Conservation (phyloP, 2,797 vertebrate species). For the Manis javanica region DNA sequence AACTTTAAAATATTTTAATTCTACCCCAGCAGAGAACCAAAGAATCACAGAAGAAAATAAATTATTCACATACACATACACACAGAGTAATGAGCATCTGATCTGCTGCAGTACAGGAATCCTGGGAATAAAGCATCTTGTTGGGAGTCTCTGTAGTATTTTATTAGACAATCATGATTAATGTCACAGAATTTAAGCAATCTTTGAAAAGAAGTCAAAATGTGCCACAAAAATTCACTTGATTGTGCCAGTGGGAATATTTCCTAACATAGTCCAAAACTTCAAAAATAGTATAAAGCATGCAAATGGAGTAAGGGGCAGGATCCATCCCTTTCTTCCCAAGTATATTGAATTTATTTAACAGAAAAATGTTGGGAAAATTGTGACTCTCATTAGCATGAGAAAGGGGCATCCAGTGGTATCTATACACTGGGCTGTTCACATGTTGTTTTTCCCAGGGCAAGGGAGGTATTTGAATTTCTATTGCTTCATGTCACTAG, state of each 20-base stretch:
- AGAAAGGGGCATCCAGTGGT: conserved; percentile 73
- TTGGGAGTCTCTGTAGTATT: conserved; percentile 84
- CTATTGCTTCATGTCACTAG: conserved; percentile 76
- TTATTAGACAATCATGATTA: conserved; percentile 86
- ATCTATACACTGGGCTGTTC: conserved; percentile 69
- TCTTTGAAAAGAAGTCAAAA: conserved; percentile 88
- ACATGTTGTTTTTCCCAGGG: conserved; percentile 69
- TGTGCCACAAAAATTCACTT: conserved; percentile 87
- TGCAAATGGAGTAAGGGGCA: conserved; percentile 78
- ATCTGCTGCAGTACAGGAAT: conserved; percentile 81
- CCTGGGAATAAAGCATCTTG: conserved; percentile 86
- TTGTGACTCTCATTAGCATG: conserved; percentile 83
- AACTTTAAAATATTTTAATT: conserved; percentile 58
- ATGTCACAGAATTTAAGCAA: conserved; percentile 86
- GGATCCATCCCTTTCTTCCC: conserved; percentile 80
- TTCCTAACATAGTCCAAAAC: conserved; percentile 87
- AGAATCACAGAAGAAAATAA: conserved; percentile 36
- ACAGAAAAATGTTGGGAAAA: conserved; percentile 81
- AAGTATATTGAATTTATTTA: conserved; percentile 83
- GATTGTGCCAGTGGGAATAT: conserved; percentile 87
- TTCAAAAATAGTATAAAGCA: conserved; percentile 85
- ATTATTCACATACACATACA: conserved; percentile 18
- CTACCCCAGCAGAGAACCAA: not conserved
- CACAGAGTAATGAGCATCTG: conserved; percentile 60
- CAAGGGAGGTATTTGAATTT: conserved; percentile 65